These are phyloP conservation scores for Caenorhabditis sp. DNA, from an alignment of 2,888 invertebrate genomes.

Conservation along the genomic window DNA sequence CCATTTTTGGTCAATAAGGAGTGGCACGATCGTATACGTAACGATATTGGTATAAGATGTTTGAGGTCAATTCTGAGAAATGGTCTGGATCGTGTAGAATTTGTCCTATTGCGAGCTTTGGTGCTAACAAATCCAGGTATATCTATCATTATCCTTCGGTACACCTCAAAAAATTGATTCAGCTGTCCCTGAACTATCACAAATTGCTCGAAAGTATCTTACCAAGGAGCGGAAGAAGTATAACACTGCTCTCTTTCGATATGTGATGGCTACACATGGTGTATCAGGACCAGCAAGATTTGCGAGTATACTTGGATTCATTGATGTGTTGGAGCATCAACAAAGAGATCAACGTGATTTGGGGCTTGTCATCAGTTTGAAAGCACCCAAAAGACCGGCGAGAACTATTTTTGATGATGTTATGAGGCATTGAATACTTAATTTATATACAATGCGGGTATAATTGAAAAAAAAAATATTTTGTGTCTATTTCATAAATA, in stretches of 20 bases:
- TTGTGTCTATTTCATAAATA: no score
- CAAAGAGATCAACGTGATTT: slow-evolving; percentile 19
- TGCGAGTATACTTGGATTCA: slow-evolving; percentile 16
- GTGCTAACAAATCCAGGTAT: slow-evolving; percentile 22
- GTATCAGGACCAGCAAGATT: slow-evolving; percentile 21
- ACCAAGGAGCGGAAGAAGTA: slow-evolving; percentile 23
- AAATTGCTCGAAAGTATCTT: neutral
- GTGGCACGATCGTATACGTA: neutral
- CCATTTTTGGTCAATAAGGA: neutral
- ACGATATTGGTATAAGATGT: neutral
- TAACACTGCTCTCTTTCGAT: slow-evolving; percentile 17
- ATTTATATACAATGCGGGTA: no score
- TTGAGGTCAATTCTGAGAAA: neutral
- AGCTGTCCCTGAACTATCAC: neutral
- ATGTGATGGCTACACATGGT: slow-evolving; percentile 16
- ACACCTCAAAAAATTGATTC: neutral
- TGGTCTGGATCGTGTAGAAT: slow-evolving; percentile 14
- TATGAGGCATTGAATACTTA: neutral
- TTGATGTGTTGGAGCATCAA: slow-evolving; percentile 26
- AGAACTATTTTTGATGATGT: neutral
- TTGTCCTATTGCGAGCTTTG: slow-evolving; percentile 22
- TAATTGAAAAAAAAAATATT: no score
- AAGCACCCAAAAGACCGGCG: neutral
- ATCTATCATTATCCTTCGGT: no score
- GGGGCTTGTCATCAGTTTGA: neutral